Evolutionary conservation across 2,888 invertebrate genomes (phyloP).

Genomic region (Sphaeridia pumilis): DNA sequence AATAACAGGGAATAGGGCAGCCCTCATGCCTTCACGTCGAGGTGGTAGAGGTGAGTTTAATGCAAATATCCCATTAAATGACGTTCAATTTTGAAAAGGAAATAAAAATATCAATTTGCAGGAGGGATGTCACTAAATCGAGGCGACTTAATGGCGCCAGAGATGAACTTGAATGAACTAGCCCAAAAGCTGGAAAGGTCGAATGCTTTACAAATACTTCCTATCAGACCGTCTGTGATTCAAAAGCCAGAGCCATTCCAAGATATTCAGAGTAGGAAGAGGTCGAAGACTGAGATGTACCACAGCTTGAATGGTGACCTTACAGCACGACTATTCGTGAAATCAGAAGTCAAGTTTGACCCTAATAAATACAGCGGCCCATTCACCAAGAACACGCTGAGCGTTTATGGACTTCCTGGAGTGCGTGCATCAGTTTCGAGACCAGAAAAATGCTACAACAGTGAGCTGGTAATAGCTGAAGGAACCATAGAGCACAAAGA

Average conservation of each 20-base stretch:
- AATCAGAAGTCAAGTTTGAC: neutral
- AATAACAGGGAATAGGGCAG: neutral
- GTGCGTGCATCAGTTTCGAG: neutral
- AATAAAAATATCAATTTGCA: neutral
- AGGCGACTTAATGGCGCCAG: slow-evolving; percentile 12
- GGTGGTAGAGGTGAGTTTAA: neutral
- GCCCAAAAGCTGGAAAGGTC: slow-evolving; percentile 34
- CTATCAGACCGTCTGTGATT: slow-evolving; percentile 28
- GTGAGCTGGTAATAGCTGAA: too few relatives aligned
- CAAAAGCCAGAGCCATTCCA: slow-evolving; percentile 16
- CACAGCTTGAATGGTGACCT: slow-evolving; percentile 8
- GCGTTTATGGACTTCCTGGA: neutral
- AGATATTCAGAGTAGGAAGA: slow-evolving; percentile 12
- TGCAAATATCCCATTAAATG: neutral
- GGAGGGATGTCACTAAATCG: too few relatives aligned
- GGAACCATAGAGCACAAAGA: neutral
- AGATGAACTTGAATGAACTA: slow-evolving; percentile 29
- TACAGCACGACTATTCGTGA: neutral
- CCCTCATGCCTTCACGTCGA: neutral
- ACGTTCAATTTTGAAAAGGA: slow-evolving; percentile 1
- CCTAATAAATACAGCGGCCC: neutral
- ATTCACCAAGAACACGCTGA: neutral
- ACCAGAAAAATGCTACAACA: neutral
- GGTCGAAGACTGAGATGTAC: slow-evolving; percentile 20
- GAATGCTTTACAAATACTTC: slow-evolving; percentile 33